Evolutionary conservation across 2,888 invertebrate species (phyloP), one percentile per base, ranked within the genome.

Genomic region (Tachina lurida): DNA sequence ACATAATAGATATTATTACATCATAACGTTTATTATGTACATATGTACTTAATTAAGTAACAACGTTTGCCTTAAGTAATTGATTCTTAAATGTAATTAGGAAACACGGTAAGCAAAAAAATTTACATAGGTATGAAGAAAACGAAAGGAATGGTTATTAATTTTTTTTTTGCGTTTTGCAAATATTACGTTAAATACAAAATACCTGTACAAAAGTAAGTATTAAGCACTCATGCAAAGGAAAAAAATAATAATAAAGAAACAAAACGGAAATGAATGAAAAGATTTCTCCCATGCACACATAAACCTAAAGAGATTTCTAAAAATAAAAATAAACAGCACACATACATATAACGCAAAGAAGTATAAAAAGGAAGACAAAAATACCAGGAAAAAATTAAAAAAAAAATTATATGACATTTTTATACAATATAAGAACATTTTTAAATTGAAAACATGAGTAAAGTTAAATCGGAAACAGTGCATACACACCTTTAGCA

Each of bases 381-480:
- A 10, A 39, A n/a, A 62, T 63, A 39, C 49, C 41, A 63, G 47
- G 49, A 19, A 3, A 63, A 60, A 73, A n/a, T n/a, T n/a, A 19
- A 47, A 52, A 54, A 47, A 58, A 49, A 60, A 52, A 60, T 39
- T 41, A 65, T 45, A 73, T 73, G 73, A 67, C 71, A 67, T 65
- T 74, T 56, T 65, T 58, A 45, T 56, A 49, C 49, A 13, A 15
- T n/a, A 58, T 62, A 56, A 62, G 19, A 70, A 70, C 31, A 62
- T 73, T 47, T 77, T 77, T 45, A 60, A 77, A 83, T 52, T 83
- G 58, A 70, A 83, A 67, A 60, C 19, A 77, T 83, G 60, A 67
- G 67, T 52, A 15, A 45, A 73, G 58, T 39, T 65, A 10, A 70
- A 43, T 10, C 60, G 47, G 43, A 67, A 41, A 8, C 45, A 19